Evolutionary conservation across 1,140 invertebrate species (phyloP).

Genomic region (Cotesia typhae): DNA sequence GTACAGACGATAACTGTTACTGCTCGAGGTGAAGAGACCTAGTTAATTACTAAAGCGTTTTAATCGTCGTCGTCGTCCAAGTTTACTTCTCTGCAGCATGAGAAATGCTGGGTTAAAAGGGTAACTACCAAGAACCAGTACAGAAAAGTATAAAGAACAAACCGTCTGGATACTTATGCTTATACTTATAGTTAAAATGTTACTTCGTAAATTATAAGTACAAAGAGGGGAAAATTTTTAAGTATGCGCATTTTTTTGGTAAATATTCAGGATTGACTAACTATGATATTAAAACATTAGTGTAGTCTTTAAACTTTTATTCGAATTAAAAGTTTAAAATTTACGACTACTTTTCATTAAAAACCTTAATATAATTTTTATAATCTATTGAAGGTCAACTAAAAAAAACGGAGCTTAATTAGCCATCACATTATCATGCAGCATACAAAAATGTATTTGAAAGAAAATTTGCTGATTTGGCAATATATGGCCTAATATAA

Average conservation of each 20-base stretch:
- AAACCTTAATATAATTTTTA: no score
- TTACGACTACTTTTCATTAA: no score
- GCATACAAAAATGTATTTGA: no score
- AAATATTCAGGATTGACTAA: no score
- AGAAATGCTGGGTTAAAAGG: conserved; percentile 43
- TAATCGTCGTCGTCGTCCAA: conserved; percentile 60
- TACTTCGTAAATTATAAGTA: conserved; percentile 36
- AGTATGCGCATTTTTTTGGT: not conserved
- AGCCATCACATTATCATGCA: no score
- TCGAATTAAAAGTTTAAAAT: no score
- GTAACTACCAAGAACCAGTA: conserved; percentile 22
- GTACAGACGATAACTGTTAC: conserved; percentile 53
- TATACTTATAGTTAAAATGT: conserved; percentile 20
- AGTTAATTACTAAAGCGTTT: conserved; percentile 66
- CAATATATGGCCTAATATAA: no score
- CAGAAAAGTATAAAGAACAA: conserved; percentile 23
- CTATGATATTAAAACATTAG: no score
- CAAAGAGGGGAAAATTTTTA: conserved; percentile 12
- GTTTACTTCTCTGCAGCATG: conserved; percentile 55
- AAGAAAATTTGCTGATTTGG: no score
- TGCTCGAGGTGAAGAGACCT: conserved; percentile 57
- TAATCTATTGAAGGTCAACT: no score
- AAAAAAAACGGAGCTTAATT: no score
- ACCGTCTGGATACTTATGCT: not conserved
- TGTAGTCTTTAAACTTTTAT: no score